These are phyloP conservation scores for Zelleria hepariella DNA, from an alignment of 2,888 invertebrate genomes.

Conservation along the genomic window DNA sequence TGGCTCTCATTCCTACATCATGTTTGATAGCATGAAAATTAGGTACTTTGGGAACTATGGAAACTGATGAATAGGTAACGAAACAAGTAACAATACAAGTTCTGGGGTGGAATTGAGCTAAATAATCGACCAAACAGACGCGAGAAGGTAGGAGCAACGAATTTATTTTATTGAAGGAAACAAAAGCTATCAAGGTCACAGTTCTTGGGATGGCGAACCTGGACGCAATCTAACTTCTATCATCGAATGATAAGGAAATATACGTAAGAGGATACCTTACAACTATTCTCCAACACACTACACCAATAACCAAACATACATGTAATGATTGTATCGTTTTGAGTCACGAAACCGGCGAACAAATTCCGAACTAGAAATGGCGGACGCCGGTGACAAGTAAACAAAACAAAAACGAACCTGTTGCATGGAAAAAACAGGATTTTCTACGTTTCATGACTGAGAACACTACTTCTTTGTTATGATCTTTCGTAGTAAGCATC, in stretches of 20 bases:
- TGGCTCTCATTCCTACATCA: too few relatives aligned
- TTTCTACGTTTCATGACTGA: constrained; percentile 55
- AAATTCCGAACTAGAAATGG: constrained; percentile 66
- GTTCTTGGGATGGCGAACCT: not conserved
- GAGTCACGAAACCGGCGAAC: constrained; percentile 52
- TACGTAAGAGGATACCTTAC: not conserved
- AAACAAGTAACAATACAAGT: not conserved
- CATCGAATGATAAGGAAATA: not conserved
- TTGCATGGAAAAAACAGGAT: constrained; percentile 57
- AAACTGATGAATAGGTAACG: not conserved
- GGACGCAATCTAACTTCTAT: not conserved
- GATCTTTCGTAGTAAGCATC: constrained; percentile 27
- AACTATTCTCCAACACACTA: not conserved
- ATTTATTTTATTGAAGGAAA: not conserved
- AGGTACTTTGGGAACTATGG: not conserved
- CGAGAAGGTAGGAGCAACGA: not conserved
- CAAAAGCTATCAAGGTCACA: not conserved
- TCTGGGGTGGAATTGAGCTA: not conserved
- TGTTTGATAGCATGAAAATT: too few relatives aligned
- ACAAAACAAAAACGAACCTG: constrained; percentile 75
- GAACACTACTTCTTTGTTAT: constrained; percentile 31
- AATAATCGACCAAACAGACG: not conserved
- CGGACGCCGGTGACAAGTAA: constrained; percentile 74
- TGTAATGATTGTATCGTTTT: constrained; percentile 19
- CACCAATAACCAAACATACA: not conserved